Evolutionary conservation across 2,113 vertebrate species (phyloP).

Genomic region (Romanogobio albipinnatus): DNA sequence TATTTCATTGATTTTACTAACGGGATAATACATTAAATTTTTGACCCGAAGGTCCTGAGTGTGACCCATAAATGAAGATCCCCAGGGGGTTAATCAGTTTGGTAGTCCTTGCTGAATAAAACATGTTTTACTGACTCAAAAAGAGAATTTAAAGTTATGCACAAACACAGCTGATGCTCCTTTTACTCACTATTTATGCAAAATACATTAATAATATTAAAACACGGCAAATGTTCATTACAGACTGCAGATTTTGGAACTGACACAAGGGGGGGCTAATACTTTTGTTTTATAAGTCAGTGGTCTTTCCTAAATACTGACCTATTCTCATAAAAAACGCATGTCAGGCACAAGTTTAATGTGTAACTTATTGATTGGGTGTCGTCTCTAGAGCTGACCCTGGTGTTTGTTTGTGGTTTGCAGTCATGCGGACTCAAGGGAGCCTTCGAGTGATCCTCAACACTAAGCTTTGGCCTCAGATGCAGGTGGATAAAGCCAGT

Average conservation of each 20-base stretch:
- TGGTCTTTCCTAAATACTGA: not conserved
- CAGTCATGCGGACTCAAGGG: conserved; percentile 98
- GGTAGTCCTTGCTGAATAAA: not conserved
- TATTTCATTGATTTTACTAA: too few species aligned
- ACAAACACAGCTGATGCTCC: not conserved
- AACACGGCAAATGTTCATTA: not conserved
- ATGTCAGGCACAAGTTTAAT: not conserved
- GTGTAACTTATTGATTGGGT: too few species aligned
- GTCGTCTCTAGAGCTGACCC: not conserved
- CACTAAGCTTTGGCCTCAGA: conserved; percentile 98
- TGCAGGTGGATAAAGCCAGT: conserved; percentile 98
- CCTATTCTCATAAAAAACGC: not conserved
- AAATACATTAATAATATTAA: not conserved
- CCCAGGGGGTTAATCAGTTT: too few species aligned
- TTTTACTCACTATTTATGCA: not conserved
- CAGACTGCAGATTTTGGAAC: not conserved
- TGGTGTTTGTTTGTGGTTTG: conserved; percentile 29
- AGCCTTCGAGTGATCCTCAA: conserved; percentile 96
- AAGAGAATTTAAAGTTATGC: not conserved
- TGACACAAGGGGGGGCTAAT: conserved; percentile 10
- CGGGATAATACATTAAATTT: too few species aligned
- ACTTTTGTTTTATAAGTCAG: not conserved
- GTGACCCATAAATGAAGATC: too few species aligned
- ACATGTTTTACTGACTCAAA: too few species aligned
- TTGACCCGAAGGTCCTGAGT: too few species aligned